Conservation (phyloP, 2,888 invertebrate species). For the Glaucopsyche alexis region DNA sequence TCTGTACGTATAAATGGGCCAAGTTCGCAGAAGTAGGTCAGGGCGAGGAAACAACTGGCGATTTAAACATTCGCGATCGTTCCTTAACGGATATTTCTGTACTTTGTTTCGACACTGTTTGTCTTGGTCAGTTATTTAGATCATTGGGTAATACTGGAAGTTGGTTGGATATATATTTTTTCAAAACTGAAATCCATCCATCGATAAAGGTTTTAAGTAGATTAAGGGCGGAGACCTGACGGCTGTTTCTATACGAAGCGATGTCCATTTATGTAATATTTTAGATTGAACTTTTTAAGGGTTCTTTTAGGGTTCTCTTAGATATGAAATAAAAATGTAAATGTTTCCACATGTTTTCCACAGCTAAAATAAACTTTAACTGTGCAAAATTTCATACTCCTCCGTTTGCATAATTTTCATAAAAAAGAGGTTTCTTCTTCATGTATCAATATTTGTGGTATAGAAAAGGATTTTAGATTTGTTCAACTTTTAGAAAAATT, state of each 20-base stretch:
- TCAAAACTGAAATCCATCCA: background rate
- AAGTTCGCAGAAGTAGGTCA: conserved; percentile 72
- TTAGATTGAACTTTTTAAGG: too few relatives aligned
- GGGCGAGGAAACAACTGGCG: conserved; percentile 60
- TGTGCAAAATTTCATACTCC: too few relatives aligned
- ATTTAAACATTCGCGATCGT: conserved; percentile 53
- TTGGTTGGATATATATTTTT: background rate
- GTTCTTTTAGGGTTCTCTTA: too few relatives aligned
- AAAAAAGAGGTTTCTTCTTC: too few relatives aligned
- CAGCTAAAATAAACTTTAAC: too few relatives aligned
- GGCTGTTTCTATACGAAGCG: background rate
- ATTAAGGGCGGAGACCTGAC: background rate
- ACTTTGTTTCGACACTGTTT: conserved; percentile 42
- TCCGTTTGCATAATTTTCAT: too few relatives aligned
- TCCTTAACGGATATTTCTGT: conserved; percentile 59
- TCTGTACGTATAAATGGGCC: conserved; percentile 50
- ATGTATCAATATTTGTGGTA: too few relatives aligned
- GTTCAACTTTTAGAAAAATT: background rate
- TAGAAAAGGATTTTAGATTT: too few relatives aligned
- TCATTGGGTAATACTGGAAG: background rate
- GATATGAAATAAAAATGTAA: too few relatives aligned
- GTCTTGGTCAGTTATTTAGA: conserved; percentile 18
- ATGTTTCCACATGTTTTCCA: too few relatives aligned
- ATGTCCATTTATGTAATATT: background rate
- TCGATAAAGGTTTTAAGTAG: background rate